phyloP scores from a whole-genome alignment of 2,888 invertebrate genomes.

The Saturnia japonica region DNA sequence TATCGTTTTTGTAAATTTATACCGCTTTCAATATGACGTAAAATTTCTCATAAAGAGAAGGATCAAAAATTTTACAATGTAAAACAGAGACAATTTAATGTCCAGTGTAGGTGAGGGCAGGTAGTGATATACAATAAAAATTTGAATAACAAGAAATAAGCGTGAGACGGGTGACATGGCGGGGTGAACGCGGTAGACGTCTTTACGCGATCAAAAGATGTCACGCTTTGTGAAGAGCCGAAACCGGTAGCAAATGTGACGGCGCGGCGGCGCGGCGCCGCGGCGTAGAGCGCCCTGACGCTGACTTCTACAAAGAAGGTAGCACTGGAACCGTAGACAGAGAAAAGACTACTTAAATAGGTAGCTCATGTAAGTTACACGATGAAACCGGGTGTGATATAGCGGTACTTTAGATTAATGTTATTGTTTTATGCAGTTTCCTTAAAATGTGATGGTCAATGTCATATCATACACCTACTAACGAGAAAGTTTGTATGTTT shows the following conservation, averaged over 20 bases:
- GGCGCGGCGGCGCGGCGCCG: too few relatives aligned
- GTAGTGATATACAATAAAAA: constrained; percentile 2
- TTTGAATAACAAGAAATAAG: constrained; percentile 7
- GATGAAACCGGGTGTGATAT: too few relatives aligned
- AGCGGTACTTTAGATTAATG: too few relatives aligned
- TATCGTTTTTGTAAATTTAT: neutral
- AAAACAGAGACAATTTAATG: neutral
- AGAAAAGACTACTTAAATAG: too few relatives aligned
- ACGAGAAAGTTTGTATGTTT: too few relatives aligned
- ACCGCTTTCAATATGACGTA: neutral
- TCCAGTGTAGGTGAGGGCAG: neutral
- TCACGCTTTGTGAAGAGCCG: neutral
- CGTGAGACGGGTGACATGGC: neutral
- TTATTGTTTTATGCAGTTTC: too few relatives aligned
- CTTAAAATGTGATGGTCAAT: too few relatives aligned
- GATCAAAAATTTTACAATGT: neutral
- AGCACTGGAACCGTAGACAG: neutral
- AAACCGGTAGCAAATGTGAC: neutral
- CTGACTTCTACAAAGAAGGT: neutral
- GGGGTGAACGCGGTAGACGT: neutral
- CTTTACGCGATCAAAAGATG: neutral
- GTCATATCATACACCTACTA: too few relatives aligned
- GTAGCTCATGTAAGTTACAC: too few relatives aligned
- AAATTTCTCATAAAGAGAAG: neutral
- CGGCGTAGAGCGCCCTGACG: neutral